Percentiles rank a stretch among this genome's conserved stretches.
Conservation (phyloP, 2,113 vertebrate genomes). For the Scalopus aquaticus region DNA sequence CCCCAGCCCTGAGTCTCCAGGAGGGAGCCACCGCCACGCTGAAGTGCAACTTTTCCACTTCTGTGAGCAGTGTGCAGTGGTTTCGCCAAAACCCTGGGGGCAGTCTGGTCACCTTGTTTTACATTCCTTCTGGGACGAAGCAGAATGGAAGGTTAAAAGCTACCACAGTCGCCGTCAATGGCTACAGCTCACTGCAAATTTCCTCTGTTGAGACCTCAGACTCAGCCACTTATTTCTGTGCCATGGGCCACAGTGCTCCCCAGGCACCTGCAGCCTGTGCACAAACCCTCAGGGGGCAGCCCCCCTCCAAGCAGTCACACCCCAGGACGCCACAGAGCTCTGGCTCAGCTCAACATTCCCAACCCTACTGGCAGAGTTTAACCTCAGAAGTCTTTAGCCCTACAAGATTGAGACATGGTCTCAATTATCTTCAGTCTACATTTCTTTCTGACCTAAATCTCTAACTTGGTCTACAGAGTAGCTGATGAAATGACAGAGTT, state of each 20-base stretch:
- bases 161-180: fast-evolving
- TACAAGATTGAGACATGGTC: not conserved
- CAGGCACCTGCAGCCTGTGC: not conserved
- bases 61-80: not conserved
- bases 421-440: not conserved
- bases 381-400: not conserved
- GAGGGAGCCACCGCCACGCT: not conserved
- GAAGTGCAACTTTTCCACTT: not conserved
- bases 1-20: not conserved
- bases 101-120: not conserved
- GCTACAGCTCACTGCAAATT: not conserved
- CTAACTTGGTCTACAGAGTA: not conserved
- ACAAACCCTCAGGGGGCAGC: not conserved
- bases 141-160: not conserved
- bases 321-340: too few species aligned
- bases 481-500: not conserved
- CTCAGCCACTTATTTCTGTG: constrained; percentile 52
- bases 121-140: constrained; percentile 14
- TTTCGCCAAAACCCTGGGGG: constrained; percentile 5
- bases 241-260: not conserved
- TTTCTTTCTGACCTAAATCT: not conserved
- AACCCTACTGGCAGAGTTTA: not conserved
- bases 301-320: fast-evolving
- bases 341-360: not conserved
- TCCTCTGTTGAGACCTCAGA: constrained; percentile 30